Evolutionary conservation across 2,888 invertebrate genomes (phyloP), one percentile per base, ranked within the genome.

Genomic region (Drosophila nigricruria): DNA sequence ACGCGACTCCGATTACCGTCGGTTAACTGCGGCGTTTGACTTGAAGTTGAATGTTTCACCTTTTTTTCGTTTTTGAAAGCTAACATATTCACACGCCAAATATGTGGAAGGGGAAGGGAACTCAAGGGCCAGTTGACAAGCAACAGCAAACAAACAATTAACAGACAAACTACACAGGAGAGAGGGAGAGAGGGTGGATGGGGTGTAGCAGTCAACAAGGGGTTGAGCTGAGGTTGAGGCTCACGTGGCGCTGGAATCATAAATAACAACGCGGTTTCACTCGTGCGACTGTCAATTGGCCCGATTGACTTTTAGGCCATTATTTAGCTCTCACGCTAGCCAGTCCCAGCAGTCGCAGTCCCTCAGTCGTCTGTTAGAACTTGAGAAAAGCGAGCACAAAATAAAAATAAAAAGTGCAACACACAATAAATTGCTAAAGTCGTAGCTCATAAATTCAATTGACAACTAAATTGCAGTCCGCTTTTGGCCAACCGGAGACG

Each of bases 81-180:
- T 66, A 82, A 54, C 81, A 84, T 79, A 83, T 89, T 88, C 88
- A 81, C 88, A 89, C 84, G 88, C 83, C 66, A 23, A 38, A 65
- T 14, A 16, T 10, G 2, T n/a, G 10, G 36, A 25, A 38, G 38
- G 53, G 53, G 10, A 25, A 25, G 27, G 38, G 53, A 38, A 91
- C 88, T 92, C 88, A 88, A 91, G 81, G 86, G 86, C 81, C 91
- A 91, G 89, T 20, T 90, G 91, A 91, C 91, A 91, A 91, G 90
- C 91, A 89, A 92, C 91, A 91, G 88, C 91, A 91, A 92, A 92
- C 91, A 92, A 92, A 92, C 92, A 92, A 92, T 92, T 92, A 92
- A 92, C 92, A 90, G 77, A 74, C 73, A 72, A 77, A 60, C 63
- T 42, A 38, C 16, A 20, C 8, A 1, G 36, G 5, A 18, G n/a